Percentiles rank a stretch among this genome's conserved stretches.
These are phyloP conservation scores for Malacoraja senta DNA, from an alignment of 2,797 vertebrate species.

Conservation along the genomic window DNA sequence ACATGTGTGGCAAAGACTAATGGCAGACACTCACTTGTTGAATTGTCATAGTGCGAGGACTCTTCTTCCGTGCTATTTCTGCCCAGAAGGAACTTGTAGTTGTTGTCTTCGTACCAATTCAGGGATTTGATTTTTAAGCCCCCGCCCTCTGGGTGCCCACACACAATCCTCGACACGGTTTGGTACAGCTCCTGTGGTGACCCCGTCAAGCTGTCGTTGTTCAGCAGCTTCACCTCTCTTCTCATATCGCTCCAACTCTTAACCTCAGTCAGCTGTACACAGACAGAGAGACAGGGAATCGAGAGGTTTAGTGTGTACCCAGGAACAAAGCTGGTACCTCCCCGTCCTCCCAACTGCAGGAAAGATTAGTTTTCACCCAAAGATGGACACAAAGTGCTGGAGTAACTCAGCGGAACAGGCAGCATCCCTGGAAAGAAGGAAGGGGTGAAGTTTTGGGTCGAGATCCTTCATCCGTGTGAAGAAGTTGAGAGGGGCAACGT, in stretches of 20 bases:
- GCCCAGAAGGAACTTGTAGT: conserved; percentile 91
- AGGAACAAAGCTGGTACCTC: background rate
- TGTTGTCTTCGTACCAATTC: conserved; percentile 96
- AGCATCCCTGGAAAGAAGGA: no score
- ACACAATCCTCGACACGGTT: conserved; percentile 84
- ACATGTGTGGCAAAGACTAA: background rate
- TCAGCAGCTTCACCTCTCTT: conserved; percentile 82
- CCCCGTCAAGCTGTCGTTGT: conserved; percentile 62
- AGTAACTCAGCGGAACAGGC: no score
- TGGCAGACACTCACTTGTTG: conserved; percentile 71
- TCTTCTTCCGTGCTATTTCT: conserved; percentile 78
- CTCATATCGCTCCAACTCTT: conserved; percentile 87
- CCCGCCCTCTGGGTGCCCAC: conserved; percentile 86
- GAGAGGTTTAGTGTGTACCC: background rate
- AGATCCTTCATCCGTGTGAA: no score
- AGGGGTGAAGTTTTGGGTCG: no score
- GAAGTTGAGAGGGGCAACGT: no score
- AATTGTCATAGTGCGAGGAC: conserved; percentile 75
- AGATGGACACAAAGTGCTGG: no score
- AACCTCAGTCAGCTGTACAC: conserved; percentile 70
- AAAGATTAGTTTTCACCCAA: background rate
- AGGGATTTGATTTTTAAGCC: conserved; percentile 94
- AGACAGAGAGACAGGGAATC: background rate
- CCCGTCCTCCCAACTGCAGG: no score
- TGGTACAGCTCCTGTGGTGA: conserved; percentile 81